Conservation (phyloP, 2,113 vertebrate species). For the Sorex fumeus region DNA sequence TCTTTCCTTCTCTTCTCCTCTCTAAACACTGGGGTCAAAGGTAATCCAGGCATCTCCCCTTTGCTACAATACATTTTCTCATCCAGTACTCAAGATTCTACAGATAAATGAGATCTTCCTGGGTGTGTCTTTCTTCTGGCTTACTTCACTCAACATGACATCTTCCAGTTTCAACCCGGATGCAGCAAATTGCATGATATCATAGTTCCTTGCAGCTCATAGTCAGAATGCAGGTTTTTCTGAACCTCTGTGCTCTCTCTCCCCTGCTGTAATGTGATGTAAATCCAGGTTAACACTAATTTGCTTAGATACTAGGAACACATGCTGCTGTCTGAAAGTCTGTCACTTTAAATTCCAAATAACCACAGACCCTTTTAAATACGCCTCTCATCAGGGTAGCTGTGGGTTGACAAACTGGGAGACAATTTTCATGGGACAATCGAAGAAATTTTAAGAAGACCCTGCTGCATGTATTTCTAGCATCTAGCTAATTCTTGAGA, state of each 20-base stretch:
- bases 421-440: neutral
- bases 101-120: no score
- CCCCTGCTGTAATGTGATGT: neutral
- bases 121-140: no score
- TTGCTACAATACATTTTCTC: no score
- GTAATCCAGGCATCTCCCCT: no score
- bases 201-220: no score
- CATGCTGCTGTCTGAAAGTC: neutral
- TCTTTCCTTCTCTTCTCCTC: no score
- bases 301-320: neutral
- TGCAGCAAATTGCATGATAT: no score
- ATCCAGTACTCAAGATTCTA: no score
- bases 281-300: slow-evolving; percentile 7
- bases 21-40: no score
- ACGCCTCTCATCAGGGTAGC: neutral
- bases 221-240: neutral
- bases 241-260: neutral
- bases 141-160: no score
- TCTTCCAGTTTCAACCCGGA: no score
- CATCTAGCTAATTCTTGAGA: neutral
- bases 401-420: neutral
- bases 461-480: neutral
- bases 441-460: slow-evolving; percentile 11
- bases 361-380: neutral
- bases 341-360: neutral